A percentile compares a stretch with the other conserved stretches of the same genome.
phyloP scores from a whole-genome alignment of 2,113 vertebrate species.

The Tricholaema leucomelas region DNA sequence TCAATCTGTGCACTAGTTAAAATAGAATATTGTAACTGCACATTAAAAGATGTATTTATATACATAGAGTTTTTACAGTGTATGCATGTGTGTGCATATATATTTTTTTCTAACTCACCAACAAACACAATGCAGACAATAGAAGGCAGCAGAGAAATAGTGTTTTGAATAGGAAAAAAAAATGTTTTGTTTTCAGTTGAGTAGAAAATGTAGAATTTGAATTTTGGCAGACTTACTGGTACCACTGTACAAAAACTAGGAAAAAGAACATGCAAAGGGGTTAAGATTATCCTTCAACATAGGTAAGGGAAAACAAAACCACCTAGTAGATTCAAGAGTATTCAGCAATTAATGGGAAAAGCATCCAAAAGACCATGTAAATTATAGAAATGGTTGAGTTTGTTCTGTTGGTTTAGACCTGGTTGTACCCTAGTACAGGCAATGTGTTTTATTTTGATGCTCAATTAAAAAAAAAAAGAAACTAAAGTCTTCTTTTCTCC shows the following conservation, averaged over 20 bases:
- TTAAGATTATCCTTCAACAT: constrained; percentile 53
- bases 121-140: constrained; percentile 75
- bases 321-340: constrained; percentile 40
- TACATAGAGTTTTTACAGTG: constrained; percentile 68
- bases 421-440: neutral
- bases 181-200: constrained; percentile 58
- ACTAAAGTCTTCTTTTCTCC: neutral
- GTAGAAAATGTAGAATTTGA: constrained; percentile 74
- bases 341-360: constrained; percentile 22
- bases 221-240: constrained; percentile 69
- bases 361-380: constrained; percentile 36
- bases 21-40: constrained; percentile 74
- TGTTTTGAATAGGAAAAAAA: constrained; percentile 66
- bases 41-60: constrained; percentile 72
- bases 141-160: constrained; percentile 80
- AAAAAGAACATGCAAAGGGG: constrained; percentile 73
- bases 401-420: constrained; percentile 4
- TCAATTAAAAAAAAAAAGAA: neutral
- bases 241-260: constrained; percentile 54
- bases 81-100: constrained; percentile 54
- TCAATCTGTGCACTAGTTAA: constrained; percentile 74
- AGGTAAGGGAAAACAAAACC: constrained; percentile 43
- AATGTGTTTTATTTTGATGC: neutral
- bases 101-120: constrained; percentile 49
- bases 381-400: constrained; percentile 20